Percentiles rank a stretch among this genome's conserved stretches.
Evolutionary conservation across 1,140 invertebrate species (phyloP).

Genomic region (Solen grandis): DNA sequence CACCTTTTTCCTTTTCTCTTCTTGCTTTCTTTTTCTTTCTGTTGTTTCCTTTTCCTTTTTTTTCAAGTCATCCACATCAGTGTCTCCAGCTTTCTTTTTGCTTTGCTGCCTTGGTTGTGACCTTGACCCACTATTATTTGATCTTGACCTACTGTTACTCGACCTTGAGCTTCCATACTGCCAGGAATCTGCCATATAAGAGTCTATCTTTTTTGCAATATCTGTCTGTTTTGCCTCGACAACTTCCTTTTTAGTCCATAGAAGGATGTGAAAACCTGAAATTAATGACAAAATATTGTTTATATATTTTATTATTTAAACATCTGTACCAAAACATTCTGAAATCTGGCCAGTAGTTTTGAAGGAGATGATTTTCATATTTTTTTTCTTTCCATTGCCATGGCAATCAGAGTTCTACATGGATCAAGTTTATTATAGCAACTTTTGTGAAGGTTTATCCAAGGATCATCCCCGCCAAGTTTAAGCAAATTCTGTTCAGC

Average conservation of each 20-base stretch:
- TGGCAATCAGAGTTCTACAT: too few relatives aligned
- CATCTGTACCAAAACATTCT: too few relatives aligned
- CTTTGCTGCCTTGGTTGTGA: not conserved
- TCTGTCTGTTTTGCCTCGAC: conserved; percentile 15
- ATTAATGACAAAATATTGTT: not conserved
- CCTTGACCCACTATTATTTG: conserved; percentile 22
- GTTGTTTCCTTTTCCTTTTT: conserved; percentile 27
- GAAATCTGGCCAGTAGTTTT: too few relatives aligned
- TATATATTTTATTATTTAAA: not conserved
- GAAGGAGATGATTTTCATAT: too few relatives aligned
- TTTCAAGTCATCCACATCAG: not conserved
- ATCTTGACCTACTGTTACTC: not conserved
- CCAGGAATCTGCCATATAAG: not conserved
- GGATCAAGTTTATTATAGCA: too few relatives aligned
- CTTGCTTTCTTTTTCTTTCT: too few relatives aligned
- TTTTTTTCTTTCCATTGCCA: too few relatives aligned
- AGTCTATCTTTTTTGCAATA: not conserved
- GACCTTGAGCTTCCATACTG: not conserved
- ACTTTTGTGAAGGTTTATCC: too few relatives aligned
- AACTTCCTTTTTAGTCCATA: conserved; percentile 33
- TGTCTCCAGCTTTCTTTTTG: conserved; percentile 7
- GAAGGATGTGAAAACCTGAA: conserved; percentile 41
- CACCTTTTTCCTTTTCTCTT: too few relatives aligned
- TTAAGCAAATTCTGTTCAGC: too few relatives aligned
- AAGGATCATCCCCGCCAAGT: too few relatives aligned